A percentile compares a stretch with the other conserved stretches of the same genome.
Evolutionary conservation across 2,113 vertebrate species (phyloP).

Genomic region (Megaleporinus macrocephalus): DNA sequence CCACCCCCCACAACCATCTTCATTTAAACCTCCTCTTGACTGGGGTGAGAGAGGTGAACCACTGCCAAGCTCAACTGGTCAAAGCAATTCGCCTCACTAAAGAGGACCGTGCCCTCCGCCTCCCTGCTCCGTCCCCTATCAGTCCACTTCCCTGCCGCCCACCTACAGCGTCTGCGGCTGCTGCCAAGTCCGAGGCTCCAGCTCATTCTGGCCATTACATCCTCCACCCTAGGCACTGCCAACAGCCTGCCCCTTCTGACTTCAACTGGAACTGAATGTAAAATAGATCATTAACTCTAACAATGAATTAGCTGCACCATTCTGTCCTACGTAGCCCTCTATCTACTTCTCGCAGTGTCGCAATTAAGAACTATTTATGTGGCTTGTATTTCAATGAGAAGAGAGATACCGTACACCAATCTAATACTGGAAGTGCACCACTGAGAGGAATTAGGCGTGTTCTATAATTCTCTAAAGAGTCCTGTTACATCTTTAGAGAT

Average conservation of each 20-base stretch:
- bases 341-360: not conserved
- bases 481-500: not conserved
- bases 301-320: conserved; percentile 35
- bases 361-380: conserved; percentile 34
- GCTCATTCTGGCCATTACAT: conserved; percentile 29
- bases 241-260: conserved; percentile 26
- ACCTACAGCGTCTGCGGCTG: conserved; percentile 19
- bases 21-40: conserved; percentile 61
- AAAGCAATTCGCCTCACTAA: conserved; percentile 65
- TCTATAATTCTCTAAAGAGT: not conserved
- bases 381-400: conserved; percentile 11
- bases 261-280: conserved; percentile 25
- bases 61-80: conserved; percentile 56
- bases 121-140: conserved; percentile 60
- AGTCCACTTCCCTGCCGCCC: conserved; percentile 41
- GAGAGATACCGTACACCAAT: conserved; percentile 16
- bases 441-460: conserved; percentile 10
- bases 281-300: conserved; percentile 49
- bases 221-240: conserved; percentile 1
- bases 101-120: conserved; percentile 57
- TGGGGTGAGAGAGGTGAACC: conserved; percentile 47
- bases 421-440: conserved; percentile 11
- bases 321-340: not conserved
- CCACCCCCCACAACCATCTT: conserved; percentile 44
- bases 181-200: conserved; percentile 1